Evolutionary conservation across 1,140 invertebrate genomes (phyloP).

Genomic region (Dendrolimus punctatus): DNA sequence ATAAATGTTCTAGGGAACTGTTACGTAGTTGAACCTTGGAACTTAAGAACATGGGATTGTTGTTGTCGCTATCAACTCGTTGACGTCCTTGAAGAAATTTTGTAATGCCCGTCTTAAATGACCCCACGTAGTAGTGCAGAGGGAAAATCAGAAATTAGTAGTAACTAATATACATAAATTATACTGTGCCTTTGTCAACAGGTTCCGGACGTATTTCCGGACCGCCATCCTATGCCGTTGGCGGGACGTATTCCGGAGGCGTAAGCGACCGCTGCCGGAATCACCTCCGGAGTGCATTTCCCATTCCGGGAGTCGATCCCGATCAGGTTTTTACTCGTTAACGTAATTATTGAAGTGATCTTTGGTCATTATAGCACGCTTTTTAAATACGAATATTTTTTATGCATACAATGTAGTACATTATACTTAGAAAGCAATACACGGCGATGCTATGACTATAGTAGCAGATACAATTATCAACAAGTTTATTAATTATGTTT

Average conservation of each 20-base stretch:
- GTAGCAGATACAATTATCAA: too few relatives aligned
- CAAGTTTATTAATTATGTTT: too few relatives aligned
- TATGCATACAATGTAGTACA: conserved; percentile 1
- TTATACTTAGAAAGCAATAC: neutral
- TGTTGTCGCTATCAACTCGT: too few relatives aligned
- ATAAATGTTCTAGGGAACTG: too few relatives aligned
- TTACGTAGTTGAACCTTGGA: too few relatives aligned
- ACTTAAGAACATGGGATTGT: too few relatives aligned
- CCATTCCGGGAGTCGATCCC: conserved; percentile 58
- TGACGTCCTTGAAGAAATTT: too few relatives aligned
- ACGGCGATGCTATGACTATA: too few relatives aligned
- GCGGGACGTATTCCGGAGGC: conserved; percentile 38
- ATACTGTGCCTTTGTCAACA: conserved; percentile 13
- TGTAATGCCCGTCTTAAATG: too few relatives aligned
- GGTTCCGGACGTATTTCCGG: conserved; percentile 55
- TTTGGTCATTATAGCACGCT: conserved; percentile 23
- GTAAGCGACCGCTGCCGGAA: conserved; percentile 42
- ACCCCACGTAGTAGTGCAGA: too few relatives aligned
- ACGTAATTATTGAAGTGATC: conserved; percentile 67
- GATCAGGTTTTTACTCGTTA: conserved; percentile 71
- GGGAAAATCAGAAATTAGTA: too few relatives aligned
- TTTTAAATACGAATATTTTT: neutral
- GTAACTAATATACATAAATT: too few relatives aligned
- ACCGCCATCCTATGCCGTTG: conserved; percentile 55
- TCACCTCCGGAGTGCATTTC: conserved; percentile 53